Evolutionary conservation across 2,888 invertebrate genomes (phyloP), one percentile per base, ranked within the genome.

Genomic region (Cheilosia grossa): DNA sequence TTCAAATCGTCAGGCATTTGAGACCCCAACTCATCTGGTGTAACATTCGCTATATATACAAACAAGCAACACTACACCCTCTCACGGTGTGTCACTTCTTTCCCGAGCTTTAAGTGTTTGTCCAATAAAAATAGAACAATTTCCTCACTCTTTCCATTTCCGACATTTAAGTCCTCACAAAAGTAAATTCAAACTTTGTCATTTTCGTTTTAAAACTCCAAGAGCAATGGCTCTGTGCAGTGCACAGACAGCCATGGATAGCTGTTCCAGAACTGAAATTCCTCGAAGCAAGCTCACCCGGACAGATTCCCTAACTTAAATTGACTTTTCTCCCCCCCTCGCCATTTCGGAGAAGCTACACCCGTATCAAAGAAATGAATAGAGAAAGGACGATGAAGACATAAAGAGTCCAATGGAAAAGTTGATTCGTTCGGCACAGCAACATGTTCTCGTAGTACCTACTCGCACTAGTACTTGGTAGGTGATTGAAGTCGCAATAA

Each of bases 241-340:
- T 13, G 24, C n/a, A 30, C 49, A 15, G 5, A 24, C 13, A 49
- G 27, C 27, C 42, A 21, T 63, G 49, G 19, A 56, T 47, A 47
- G 56, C n/a, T 30, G 42, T 61, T 69, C 56, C 63, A 56, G 13
- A 69, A 42, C 37, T 44, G 37, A 70, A 56, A 56, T 53, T 53
- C n/a, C 54, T 54, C 24, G 42, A 53, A 72, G 24, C 59, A 53
- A 73, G 74, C 77, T 77, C 67, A 61, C 61, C 72, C 51, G 67
- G 78, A 58, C 54, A 56, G 56, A 63, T 75, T 81, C 75, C 37
- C 27, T 51, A 81, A 81, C 81, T 85, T 85, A 75, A 85, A 85
- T 85, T 85, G 80, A 81, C 80, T 85, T 85, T 85, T 81, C 54
- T 21, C 66, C 27, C 27, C 5, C 27, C 24, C 27, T 6, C 27